A percentile compares a stretch with the other conserved stretches of the same genome.
Conservation (phyloP, 2,797 vertebrate genomes). For the Sparidentex hasta region DNA sequence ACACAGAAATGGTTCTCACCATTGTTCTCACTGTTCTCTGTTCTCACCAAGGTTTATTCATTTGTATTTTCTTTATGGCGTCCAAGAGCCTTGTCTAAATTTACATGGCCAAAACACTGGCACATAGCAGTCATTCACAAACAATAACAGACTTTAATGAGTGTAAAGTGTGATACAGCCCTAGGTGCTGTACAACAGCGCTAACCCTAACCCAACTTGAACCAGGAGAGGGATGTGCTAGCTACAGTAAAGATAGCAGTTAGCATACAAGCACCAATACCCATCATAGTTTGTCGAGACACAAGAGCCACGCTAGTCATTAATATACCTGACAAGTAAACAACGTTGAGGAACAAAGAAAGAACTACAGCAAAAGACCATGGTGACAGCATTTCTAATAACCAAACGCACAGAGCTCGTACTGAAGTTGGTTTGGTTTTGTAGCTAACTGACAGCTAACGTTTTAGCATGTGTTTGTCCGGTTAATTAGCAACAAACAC, state of each 20-base stretch:
- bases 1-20: slow-evolving; percentile 18
- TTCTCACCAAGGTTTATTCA: neutral
- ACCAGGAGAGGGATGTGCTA: too few relatives aligned
- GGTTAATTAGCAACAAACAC: neutral
- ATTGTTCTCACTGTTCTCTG: too few relatives aligned
- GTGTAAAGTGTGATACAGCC: neutral
- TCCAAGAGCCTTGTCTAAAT: neutral
- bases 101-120: neutral
- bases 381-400: too few relatives aligned
- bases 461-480: neutral
- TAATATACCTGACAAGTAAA: neutral
- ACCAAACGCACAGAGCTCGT: too few relatives aligned
- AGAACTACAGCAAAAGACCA: too few relatives aligned
- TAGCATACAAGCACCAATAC: too few relatives aligned
- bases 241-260: too few relatives aligned
- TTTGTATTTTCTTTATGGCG: too few relatives aligned
- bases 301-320: too few relatives aligned
- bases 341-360: neutral
- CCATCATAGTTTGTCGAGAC: neutral
- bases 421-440: neutral
- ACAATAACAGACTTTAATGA: neutral
- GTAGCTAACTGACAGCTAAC: neutral
- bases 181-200: too few relatives aligned
- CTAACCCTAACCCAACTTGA: too few relatives aligned
- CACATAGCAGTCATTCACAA: neutral